These are phyloP conservation scores for Nymphalis c-album DNA, from an alignment of 2,888 invertebrate genomes.

Conservation along the genomic window DNA sequence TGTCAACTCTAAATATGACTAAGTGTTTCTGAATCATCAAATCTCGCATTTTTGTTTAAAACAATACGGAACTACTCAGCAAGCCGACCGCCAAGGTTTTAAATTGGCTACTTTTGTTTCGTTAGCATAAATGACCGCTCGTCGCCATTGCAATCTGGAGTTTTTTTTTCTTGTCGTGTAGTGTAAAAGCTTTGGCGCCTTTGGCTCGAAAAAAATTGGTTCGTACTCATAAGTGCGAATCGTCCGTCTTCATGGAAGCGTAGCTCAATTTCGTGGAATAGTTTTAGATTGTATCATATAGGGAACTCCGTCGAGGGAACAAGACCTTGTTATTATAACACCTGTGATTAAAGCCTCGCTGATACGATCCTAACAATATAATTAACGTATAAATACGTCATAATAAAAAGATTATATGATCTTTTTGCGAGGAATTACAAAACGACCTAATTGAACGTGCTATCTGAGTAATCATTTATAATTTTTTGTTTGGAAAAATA, in stretches of 20 bases:
- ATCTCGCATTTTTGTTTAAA: constrained; percentile 41
- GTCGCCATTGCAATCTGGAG: constrained; percentile 55
- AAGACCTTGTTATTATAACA: constrained; percentile 8
- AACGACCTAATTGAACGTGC: not conserved
- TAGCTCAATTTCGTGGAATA: constrained; percentile 62
- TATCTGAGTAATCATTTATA: too few relatives aligned
- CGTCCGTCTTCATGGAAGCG: constrained; percentile 61
- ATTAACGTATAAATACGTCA: not conserved
- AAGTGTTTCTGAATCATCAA: constrained; percentile 53
- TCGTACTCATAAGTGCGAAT: constrained; percentile 67
- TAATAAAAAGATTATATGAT: not conserved
- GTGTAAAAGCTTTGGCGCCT: constrained; percentile 78
- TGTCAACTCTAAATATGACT: constrained; percentile 27
- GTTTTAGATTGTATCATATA: constrained; percentile 19
- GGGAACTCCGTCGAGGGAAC: constrained; percentile 4
- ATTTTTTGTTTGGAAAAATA: too few relatives aligned
- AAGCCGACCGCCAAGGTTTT: constrained; percentile 44
- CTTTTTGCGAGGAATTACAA: not conserved
- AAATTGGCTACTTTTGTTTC: constrained; percentile 71
- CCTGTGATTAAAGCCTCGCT: not conserved
- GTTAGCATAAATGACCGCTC: constrained; percentile 59
- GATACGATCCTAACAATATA: not conserved
- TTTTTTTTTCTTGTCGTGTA: constrained; percentile 57
- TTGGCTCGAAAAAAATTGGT: constrained; percentile 51
- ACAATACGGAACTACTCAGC: constrained; percentile 44